Conservation (phyloP, 2,888 invertebrate species). For the Andrena bucephala region DNA sequence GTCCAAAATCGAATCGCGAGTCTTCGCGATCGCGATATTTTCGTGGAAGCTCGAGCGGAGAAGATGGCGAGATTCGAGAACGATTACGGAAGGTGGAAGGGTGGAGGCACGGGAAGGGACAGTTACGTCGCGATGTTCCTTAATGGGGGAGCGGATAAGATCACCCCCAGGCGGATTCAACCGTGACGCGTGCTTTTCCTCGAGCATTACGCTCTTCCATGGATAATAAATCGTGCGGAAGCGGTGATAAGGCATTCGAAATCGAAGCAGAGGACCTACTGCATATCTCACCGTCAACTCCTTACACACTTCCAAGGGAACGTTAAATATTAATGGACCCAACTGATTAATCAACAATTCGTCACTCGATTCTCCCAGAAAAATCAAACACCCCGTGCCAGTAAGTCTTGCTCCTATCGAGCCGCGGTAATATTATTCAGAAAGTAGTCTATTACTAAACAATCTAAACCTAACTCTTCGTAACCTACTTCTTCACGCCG, state of each 20-base stretch:
- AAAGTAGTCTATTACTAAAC: no score
- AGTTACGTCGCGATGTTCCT: constrained; percentile 72
- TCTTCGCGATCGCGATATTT: neutral
- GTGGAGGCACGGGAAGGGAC: constrained; percentile 31
- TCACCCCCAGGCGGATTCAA: constrained; percentile 64
- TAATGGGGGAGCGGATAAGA: constrained; percentile 75
- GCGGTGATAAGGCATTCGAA: constrained; percentile 44
- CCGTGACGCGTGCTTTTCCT: constrained; percentile 56
- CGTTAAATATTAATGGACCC: no score
- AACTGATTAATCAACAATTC: no score
- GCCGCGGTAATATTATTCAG: no score
- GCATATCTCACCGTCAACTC: neutral
- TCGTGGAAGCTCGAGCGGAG: no score
- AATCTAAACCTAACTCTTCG: no score
- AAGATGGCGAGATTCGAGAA: no score
- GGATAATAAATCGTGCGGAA: constrained; percentile 69
- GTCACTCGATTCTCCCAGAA: no score
- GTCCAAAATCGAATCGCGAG: neutral
- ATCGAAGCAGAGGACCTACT: neutral
- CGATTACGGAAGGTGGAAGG: neutral
- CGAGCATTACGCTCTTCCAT: constrained; percentile 28
- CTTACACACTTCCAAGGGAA: no score
- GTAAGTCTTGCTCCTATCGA: no score
- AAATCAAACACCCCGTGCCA: no score
- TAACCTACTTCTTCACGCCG: no score